Conservation (phyloP, 2,888 invertebrate species). For the Leucophenga montana region DNA sequence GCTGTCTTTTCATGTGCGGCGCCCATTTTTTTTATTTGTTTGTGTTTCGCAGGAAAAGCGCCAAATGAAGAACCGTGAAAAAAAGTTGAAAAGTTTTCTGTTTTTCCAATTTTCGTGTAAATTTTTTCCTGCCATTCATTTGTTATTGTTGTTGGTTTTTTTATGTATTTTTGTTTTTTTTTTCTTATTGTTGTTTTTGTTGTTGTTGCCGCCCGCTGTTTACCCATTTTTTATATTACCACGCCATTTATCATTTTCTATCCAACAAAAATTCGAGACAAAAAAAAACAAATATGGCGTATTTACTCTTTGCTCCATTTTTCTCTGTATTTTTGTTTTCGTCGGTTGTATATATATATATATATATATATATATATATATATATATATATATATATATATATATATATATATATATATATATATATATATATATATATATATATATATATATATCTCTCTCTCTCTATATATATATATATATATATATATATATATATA, state of each 20-base stretch:
- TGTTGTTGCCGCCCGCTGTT: conserved; percentile 62
- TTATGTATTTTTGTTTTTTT: conserved; percentile 35
- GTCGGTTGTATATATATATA: conserved; percentile 23
- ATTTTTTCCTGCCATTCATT: conserved; percentile 24
- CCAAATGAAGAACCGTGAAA: conserved; percentile 44
- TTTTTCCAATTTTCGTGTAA: conserved; percentile 5
- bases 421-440: conserved; percentile 17
- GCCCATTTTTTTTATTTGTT: conserved; percentile 51
- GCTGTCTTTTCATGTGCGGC: conserved; percentile 49
- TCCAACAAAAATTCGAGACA: conserved; percentile 27
- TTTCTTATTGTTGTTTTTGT: conserved; percentile 36
- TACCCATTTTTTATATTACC: conserved; percentile 67
- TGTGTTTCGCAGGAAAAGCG: conserved; percentile 24
- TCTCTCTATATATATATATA: conserved; percentile 17
- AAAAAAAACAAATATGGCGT: not conserved
- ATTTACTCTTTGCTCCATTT: conserved; percentile 23
- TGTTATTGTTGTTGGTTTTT: conserved; percentile 17
- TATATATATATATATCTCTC: conserved; percentile 10
- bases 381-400: not conserved
- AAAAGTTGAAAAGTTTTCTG: conserved; percentile 47
- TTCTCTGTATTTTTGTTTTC: conserved; percentile 37
- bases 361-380: not conserved
- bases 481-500: conserved; percentile 14
- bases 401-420: no score
- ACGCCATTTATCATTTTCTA: conserved; percentile 69